These are phyloP conservation scores for Strix aluco DNA, from an alignment of 2,113 vertebrate species.

Conservation along the genomic window DNA sequence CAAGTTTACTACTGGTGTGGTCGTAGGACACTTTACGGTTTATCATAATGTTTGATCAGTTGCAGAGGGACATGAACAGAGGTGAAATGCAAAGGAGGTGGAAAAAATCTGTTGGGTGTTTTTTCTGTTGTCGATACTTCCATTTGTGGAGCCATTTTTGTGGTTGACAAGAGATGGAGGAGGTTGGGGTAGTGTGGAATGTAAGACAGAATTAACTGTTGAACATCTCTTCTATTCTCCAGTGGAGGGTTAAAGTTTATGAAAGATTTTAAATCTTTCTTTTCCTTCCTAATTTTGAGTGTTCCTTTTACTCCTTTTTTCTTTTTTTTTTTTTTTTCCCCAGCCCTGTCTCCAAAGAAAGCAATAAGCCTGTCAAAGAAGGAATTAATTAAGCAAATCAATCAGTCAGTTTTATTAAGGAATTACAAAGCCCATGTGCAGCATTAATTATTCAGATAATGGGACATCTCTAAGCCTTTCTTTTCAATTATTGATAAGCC, in stretches of 20 bases:
- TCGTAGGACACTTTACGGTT: slow-evolving; percentile 2
- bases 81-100: background rate
- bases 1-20: slow-evolving; percentile 57
- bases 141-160: slow-evolving; percentile 26
- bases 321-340: background rate
- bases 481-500: slow-evolving; percentile 84
- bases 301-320: background rate
- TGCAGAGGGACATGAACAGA: slow-evolving; percentile 19
- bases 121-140: background rate
- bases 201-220: slow-evolving; percentile 10
- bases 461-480: slow-evolving; percentile 81
- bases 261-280: slow-evolving; percentile 74
- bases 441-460: slow-evolving; percentile 86
- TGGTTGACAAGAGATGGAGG: background rate
- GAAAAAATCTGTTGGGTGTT: background rate
- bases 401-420: slow-evolving; percentile 87
- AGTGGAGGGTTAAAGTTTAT: slow-evolving; percentile 62
- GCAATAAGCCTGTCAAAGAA: slow-evolving; percentile 79
- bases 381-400: slow-evolving; percentile 87
- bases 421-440: slow-evolving; percentile 84
- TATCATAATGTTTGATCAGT: slow-evolving; percentile 57
- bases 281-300: slow-evolving; percentile 60
- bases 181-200: background rate
- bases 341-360: slow-evolving; percentile 72
- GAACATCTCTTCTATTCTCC: slow-evolving; percentile 6